Evolutionary conservation across 2,888 invertebrate species (phyloP), one percentile per base, ranked within the genome.

Genomic region (Epinotia brunnichana): DNA sequence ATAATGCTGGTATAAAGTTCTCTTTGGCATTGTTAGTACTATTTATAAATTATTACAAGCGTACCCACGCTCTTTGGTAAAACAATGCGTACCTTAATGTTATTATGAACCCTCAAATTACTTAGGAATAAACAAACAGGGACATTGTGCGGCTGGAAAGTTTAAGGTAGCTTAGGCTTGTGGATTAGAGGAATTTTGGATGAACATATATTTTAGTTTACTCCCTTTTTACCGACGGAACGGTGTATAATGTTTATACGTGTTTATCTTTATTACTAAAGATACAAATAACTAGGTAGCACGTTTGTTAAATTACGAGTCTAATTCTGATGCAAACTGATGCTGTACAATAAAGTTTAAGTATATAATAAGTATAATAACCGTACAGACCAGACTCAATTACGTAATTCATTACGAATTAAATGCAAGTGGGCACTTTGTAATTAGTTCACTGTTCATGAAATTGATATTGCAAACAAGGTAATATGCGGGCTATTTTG

Each of bases 71-170:
- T 71, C 41, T 62, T 67, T 68, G 61, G 29, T 57, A 73, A 69
- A 73, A 73, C 73, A 73, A 73, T 73, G 73, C 29, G 48, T 73
- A 67, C 72, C 67, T 56, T 71, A 44, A 67, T 56, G 72, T 61
- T 72, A 54, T 72, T 68, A 72, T 72, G 67, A 61, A 68, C 72
- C 72, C 72, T 48, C 61, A 68, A 72, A 72, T 68, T 72, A 67
- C 56, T 72, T 68, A 62, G 71, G 56, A 72, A 72, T 72, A 68
- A 67, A 68, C 67, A 67, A 54, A 53, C 60, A 68, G 71, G 60
- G 71, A 71, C 71, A 66, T 35, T 61, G 53, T 72, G 67, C 56
- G 72, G 61, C 59, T 51, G 48, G 54, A 48, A 68, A 62, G 56
- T 67, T 72, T 68, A 62, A 61, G 48, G 67, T 21, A 44, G 67